Evolutionary conservation across 2,888 invertebrate genomes (phyloP).

Genomic region (Pandemis heparana): DNA sequence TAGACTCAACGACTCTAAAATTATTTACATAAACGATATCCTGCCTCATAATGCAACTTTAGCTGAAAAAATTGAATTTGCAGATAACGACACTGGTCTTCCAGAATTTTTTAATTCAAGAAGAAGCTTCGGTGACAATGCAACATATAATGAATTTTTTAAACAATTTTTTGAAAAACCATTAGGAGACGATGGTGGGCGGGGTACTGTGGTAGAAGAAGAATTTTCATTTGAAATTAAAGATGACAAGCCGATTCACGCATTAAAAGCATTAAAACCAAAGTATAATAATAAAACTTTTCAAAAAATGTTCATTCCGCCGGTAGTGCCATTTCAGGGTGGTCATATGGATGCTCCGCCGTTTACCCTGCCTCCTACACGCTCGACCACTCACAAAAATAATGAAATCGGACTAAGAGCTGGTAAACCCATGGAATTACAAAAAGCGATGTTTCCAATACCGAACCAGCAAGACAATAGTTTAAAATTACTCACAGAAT

Average conservation of each 20-base stretch:
- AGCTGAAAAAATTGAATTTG: not conserved
- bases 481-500: slow-evolving; percentile 27
- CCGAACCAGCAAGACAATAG: not conserved
- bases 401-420: not conserved
- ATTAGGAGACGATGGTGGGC: not conserved
- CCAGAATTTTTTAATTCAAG: slow-evolving; percentile 4
- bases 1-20: slow-evolving; percentile 10
- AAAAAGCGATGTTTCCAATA: not conserved
- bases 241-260: slow-evolving; percentile 20
- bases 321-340: not conserved
- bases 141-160: slow-evolving; percentile 8
- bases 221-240: slow-evolving; percentile 42
- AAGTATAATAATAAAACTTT: not conserved
- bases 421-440: not conserved
- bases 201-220: slow-evolving; percentile 36
- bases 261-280: not conserved
- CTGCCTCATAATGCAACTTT: not conserved
- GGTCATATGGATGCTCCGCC: not conserved
- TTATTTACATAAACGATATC: slow-evolving; percentile 7
- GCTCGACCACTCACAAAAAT: not conserved
- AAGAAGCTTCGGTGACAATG: not conserved
- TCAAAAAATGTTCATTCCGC: not conserved
- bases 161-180: not conserved
- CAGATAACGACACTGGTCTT: not conserved
- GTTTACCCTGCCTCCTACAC: not conserved